Base-by-base conservation (phyloP, 2,888 invertebrate genomes). In the Patella ulyssiponensis region DNA sequence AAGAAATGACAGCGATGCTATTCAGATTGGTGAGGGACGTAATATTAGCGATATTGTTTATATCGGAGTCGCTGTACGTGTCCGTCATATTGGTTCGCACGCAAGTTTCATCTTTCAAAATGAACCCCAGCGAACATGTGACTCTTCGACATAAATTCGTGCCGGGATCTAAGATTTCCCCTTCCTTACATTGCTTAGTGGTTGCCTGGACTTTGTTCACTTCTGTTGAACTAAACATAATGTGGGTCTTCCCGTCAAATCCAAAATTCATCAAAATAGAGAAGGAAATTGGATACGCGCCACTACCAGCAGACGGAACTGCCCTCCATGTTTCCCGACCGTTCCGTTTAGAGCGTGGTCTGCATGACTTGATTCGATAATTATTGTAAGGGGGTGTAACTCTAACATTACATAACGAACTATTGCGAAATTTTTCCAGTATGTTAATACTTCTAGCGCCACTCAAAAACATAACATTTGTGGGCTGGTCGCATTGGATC, bases 191-290 rank as follows among this genome's bases (percentile, higher is more conserved):
- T 12, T 74, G 74, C 14, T 77, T 70, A 4, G 75, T 76, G 9
- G 58, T 70, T 74, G 74, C 71, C 54, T 69, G 54, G 44, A 76
- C 23, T 9, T 52, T 14, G 54, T 73, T 54, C 54, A 72, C 58
- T 69, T 79, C 80, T 14, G 73, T 64, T 3, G 85, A 85, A 44
- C 81, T 86, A 73, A 88, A 88, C 74, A 90, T 73, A 17, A 88
- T 83, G 77, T 90, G 89, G 0, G 87, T 85, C 69, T 88, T 85
- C 0, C 90, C 90, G 71, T 88, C 86, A 54, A 89, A 87, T 7
- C 88, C 90, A 77, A 90, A 90, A 78, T 90, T 90, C 84, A 89
- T 87, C 1, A 90, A 77, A 14, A 88, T 83, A 9, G 86, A 85
- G 77, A 88, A 88, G 9, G 88, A 88, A 1, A 88, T 76, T 0